Evolutionary conservation across 2,113 vertebrate genomes (phyloP), one percentile per base, ranked within the genome.

Genomic region (Notarius quadriscutis): DNA sequence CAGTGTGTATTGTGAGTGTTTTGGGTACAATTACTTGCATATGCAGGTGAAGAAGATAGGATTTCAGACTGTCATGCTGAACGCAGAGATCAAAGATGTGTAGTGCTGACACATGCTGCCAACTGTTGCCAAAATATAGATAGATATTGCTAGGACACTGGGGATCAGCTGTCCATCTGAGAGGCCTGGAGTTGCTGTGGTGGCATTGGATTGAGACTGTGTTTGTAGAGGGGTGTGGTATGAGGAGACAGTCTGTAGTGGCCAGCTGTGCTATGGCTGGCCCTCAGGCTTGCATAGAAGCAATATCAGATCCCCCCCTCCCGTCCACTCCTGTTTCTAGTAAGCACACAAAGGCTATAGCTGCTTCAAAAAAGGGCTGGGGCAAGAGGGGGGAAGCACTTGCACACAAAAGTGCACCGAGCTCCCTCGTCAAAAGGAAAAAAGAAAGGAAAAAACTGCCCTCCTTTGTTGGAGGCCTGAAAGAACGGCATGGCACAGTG

Each of bases 121-220:
- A 92, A 92, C 89, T 94, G 93, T 94, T 94, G 92, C 89, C 90
- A 92, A 91, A 95, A 93, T 89, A 92, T 27, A 60, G 87, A 89
- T 85, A 90, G 87, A 89, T 90, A 90, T 75, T 18, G 62, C 25
- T 82, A 89, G 63, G 86, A 84, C 86, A 90, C 89, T 92, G 74
- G 86, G 85, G 71, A 67, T 34, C 81, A 78, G 51, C 86, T 87
- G 83, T 87, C 86, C 48, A 63, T 89, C 34, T 48, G 51, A 67
- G 63, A n/a, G 25, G 62, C 20, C 72, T 55, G 69, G 25, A 53
- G 51, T 11, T 17, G 60, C 82, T 83, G 55, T 85, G 75, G 53
- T 89, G 30, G 51, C 83, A 57, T n/a, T 78, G n/a, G 58, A 81
- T 69, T 67, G 82, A 85, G 71, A 77, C 60, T 90, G 77, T 77